Conservation (phyloP, 1,140 invertebrate genomes). For the Ceratitis capitata region DNA sequence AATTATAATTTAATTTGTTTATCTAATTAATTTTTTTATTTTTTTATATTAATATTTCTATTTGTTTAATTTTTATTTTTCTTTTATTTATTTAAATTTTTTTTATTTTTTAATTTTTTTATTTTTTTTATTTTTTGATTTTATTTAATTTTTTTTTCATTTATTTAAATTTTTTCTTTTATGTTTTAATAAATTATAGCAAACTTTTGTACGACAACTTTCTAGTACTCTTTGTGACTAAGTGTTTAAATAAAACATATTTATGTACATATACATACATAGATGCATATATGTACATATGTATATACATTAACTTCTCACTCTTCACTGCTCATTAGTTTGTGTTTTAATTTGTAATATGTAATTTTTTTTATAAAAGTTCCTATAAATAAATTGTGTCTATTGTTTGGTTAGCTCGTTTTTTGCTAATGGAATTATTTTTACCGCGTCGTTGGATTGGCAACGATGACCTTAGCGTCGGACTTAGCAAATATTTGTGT, state of each 20-base stretch:
- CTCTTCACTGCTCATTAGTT: no score
- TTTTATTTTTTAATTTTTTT: not conserved
- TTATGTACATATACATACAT: not conserved
- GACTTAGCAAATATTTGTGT: not conserved
- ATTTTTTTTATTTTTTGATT: no score
- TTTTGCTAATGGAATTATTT: conserved; percentile 1
- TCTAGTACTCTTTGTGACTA: not conserved
- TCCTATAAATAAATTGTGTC: not conserved
- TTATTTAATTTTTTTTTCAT: no score
- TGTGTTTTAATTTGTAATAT: not conserved
- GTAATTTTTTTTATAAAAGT: not conserved
- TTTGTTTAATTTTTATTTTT: no score
- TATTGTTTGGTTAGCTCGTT: not conserved
- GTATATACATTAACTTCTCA: no score
- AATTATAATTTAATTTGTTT: no score
- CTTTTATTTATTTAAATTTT: not conserved
- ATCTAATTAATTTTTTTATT: no score
- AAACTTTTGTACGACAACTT: not conserved
- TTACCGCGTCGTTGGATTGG: not conserved
- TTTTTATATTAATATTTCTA: not conserved
- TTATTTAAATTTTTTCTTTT: not conserved
- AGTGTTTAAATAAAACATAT: not conserved
- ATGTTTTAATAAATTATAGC: not conserved
- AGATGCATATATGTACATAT: not conserved
- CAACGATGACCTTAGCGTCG: not conserved